Evolutionary conservation across 2,797 vertebrate species (phyloP), one percentile per base, ranked within the genome.

Genomic region (Oryzias sinensis): DNA sequence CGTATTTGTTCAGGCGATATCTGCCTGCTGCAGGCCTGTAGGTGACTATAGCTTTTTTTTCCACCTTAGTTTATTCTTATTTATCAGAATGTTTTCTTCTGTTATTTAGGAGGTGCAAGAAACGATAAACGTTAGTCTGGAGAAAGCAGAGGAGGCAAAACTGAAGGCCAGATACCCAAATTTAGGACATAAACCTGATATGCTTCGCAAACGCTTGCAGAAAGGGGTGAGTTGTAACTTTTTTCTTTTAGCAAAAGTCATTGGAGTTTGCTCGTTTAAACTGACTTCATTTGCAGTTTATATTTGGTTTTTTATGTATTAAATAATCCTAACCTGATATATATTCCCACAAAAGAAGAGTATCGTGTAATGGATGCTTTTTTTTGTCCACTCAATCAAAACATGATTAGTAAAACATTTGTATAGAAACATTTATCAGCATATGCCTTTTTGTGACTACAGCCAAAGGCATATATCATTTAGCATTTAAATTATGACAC

Each of bases 111-210:
- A 97, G 84, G 91, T 94, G 84, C 94, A 95, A 49, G 95, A 97
- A 82, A 96, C 95, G 67, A 89, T 97, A 76, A 92, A 3, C 20
- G 20, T 95, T 81, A 96, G 92, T 81, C 95, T 94, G 51, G 97
- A 99, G 85, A 97, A 97, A 82, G 91, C 88, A 64, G 97, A 99
- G 88, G 97, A 99, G 88, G 97, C 95, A 54, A 99, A 99, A 70
- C 89, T 99, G 81, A 99, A 98, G 92, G 90, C 95, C 77, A 94
- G 94, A 77, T 99, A 99, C 63, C 97, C 97, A 86, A 94, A 96
- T 78, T 89, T 99, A 86, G 97, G 95, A 56, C 92, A 95, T 73
- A 99, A 98, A 72, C 96, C 97, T 0, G 97, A 98, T 80, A 94
- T 99, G 82, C 93, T 99, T 78, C 94, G 97, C 79, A 99, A 99